phyloP scores from a whole-genome alignment of 2,113 vertebrate species.

The Osmerus eperlanus region DNA sequence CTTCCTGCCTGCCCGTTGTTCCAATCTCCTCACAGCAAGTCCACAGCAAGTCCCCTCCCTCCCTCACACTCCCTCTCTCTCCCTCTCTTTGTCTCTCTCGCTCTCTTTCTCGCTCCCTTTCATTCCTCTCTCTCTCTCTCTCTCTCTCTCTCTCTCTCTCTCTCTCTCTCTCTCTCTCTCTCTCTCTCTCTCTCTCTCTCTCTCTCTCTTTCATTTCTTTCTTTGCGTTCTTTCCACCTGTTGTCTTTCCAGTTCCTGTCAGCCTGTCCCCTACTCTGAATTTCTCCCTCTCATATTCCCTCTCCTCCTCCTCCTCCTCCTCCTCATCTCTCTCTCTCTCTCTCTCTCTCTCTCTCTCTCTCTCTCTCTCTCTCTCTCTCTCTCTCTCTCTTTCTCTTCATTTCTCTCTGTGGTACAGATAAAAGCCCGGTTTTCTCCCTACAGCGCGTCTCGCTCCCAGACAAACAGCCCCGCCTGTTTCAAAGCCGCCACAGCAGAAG shows the following conservation, averaged over 20 bases:
- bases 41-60: conserved; percentile 29
- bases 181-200: conserved; percentile 2
- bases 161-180: too few relatives aligned
- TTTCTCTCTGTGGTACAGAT: conserved; percentile 1
- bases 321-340: too few relatives aligned
- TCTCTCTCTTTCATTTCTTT: neutral
- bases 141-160: conserved; percentile 2
- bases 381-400: conserved; percentile 13
- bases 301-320: too few relatives aligned
- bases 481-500: conserved; percentile 61
- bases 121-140: neutral
- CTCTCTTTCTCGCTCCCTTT: conserved; percentile 4
- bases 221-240: conserved; percentile 26
- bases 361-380: neutral
- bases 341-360: too few relatives aligned
- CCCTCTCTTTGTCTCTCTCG: neutral
- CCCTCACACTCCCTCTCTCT: conserved; percentile 8
- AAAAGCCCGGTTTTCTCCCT: conserved; percentile 22
- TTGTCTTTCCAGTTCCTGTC: conserved; percentile 35
- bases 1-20: conserved; percentile 37
- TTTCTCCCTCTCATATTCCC: conserved; percentile 2
- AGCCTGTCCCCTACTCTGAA: neutral
- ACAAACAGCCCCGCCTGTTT: conserved; percentile 66
- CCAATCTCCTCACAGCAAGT: conserved; percentile 24
- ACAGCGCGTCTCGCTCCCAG: conserved; percentile 39